Evolutionary conservation across 2,797 vertebrate genomes (phyloP), one percentile per base, ranked within the genome.

Genomic region (Neosilurus mollespiculum): DNA sequence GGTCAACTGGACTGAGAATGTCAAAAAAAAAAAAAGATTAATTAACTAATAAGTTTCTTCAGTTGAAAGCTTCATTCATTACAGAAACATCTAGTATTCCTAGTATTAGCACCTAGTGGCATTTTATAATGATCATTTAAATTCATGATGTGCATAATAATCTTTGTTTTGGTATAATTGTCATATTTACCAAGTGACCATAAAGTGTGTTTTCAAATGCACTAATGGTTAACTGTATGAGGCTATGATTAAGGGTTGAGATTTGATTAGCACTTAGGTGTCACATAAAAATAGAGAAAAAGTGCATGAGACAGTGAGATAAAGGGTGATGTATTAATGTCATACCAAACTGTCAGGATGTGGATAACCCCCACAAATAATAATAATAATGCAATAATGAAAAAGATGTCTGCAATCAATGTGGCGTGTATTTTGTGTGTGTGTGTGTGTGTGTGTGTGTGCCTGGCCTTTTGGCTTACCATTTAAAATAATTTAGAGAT

Each of bases 11-110:
- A 82, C 66, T 61, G 70, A 80, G 83, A 82, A 73, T 85, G 86
- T 84, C 81, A 90, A 9, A 81, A 78, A 86, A 81, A 62, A 26
- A 84, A 70, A 58, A 75, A 66, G 75, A 83, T 78, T 69, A 54
- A 65, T 64, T 71, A 80, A 80, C 80, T 30, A 65, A 69, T 71
- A 80, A 80, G 78, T 37, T 49, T 58, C 20, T 62, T 26, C 4
- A 70, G 75, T 24, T 81, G n/a, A 83, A 81, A 62, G 24, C 56
- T 34, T 56, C 56, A 69, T 67, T 81, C 22, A 62, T 71, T 62
- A 73, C 34, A 37, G 70, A 71, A 62, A 30, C 0, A 9, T 16
- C 12, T 16, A 22, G 56, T 51, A 69, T 22, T 59, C 1, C 9
- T 61, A 18, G 20, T 59, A 56, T 56, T 73, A 56, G 24, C 1